Conservation (phyloP, 1,140 invertebrate species). For the Semibalanus balanoides region DNA sequence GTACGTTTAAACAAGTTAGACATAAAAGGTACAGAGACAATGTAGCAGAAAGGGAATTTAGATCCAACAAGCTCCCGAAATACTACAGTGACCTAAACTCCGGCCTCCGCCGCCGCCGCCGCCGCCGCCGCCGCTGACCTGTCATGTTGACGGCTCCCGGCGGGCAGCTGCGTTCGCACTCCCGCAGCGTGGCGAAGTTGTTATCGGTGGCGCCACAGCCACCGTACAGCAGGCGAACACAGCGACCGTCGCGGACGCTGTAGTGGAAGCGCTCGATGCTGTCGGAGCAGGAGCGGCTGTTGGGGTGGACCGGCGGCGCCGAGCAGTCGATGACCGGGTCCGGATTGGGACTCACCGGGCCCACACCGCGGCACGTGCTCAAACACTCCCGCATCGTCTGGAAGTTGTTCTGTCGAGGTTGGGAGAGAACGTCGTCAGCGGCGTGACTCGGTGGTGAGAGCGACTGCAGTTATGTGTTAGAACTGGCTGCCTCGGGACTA, state of each 20-base stretch:
- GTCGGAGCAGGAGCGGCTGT: slow-evolving; percentile 38
- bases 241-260: slow-evolving; percentile 54
- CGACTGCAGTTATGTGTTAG: too few species aligned
- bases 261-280: slow-evolving; percentile 54
- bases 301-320: background rate
- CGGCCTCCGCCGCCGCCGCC: too few species aligned
- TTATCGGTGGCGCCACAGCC: slow-evolving; percentile 79
- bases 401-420: slow-evolving; percentile 29
- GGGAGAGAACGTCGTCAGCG: too few species aligned
- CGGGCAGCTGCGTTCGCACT: slow-evolving; percentile 60
- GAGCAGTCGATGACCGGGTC: background rate
- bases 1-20: too few species aligned
- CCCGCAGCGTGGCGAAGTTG: slow-evolving; percentile 55
- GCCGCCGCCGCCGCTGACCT: background rate
- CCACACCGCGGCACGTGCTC: slow-evolving; percentile 22
- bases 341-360: slow-evolving; percentile 13
- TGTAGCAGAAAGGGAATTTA: too few species aligned
- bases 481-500: too few species aligned
- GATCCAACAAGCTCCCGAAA: too few species aligned
- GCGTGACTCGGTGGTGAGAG: too few species aligned
- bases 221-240: slow-evolving; percentile 63
- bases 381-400: slow-evolving; percentile 29
- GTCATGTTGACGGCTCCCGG: background rate
- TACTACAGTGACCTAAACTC: too few species aligned
- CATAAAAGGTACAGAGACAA: too few species aligned